Conservation (phyloP, 1,140 invertebrate species). For the Apis mellifera region Amel_HAv3.1 CM009933.2:10800501-10801000, state of each 20-base stretch:
- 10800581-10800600: not conserved
- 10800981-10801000: slow-evolving; percentile 78
- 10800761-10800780: slow-evolving; percentile 9
- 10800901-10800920: slow-evolving; percentile 72
- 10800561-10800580: no score
- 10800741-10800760: not conserved
- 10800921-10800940: slow-evolving; percentile 76
- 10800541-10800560: no score
- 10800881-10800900: slow-evolving; percentile 75
- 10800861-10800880: slow-evolving; percentile 67
- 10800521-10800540: no score
- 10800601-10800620: not conserved
- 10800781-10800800: not conserved
- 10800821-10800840: slow-evolving; percentile 13
- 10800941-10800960: slow-evolving; percentile 75
- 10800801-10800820: not conserved
- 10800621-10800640: not conserved
- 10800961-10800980: slow-evolving; percentile 75
- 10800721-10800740: not conserved
- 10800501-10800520: no score
- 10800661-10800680: no score
- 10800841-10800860: slow-evolving; percentile 42
- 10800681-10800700: no score
- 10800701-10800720: no score
- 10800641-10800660: not conserved